phyloP scores from a whole-genome alignment of 2,113 vertebrate genomes.

The Amblyopsis rosae region DNA sequence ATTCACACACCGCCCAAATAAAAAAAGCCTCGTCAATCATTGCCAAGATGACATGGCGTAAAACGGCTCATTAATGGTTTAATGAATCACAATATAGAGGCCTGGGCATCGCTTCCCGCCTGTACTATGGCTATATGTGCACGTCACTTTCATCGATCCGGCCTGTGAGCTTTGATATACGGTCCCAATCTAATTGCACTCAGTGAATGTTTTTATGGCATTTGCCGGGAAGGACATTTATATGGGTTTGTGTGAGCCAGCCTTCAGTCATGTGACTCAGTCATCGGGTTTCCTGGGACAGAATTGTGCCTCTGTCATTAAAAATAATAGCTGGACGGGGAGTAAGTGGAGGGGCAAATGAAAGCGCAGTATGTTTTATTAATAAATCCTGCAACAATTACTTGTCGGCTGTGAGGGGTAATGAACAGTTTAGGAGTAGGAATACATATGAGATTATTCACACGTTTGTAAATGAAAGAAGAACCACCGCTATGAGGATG shows the following conservation, averaged over 20 bases:
- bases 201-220: conserved; percentile 68
- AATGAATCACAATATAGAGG: conserved; percentile 75
- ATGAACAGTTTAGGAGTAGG: conserved; percentile 11
- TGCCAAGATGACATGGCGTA: conserved; percentile 50
- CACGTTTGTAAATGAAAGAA: conserved; percentile 12
- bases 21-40: conserved; percentile 68
- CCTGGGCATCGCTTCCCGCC: conserved; percentile 38
- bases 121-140: conserved; percentile 50
- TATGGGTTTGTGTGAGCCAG: conserved; percentile 47
- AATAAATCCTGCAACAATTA: conserved; percentile 41
- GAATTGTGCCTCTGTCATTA: conserved; percentile 45
- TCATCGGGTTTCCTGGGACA: conserved; percentile 38
- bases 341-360: conserved; percentile 16
- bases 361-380: conserved; percentile 24
- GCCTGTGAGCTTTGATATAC: conserved; percentile 69
- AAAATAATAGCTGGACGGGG: conserved; percentile 49
- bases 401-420: conserved; percentile 9
- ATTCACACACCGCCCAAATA: conserved; percentile 45
- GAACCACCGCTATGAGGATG: conserved; percentile 21
- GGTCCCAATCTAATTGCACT: conserved; percentile 71
- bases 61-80: conserved; percentile 77
- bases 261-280: conserved; percentile 42
- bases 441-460: conserved; percentile 34
- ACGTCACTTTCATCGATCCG: conserved; percentile 74
- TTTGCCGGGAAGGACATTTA: conserved; percentile 63